These are phyloP conservation scores for Drosophila lini DNA, from an alignment of 1,140 invertebrate species.

Conservation along the genomic window DNA sequence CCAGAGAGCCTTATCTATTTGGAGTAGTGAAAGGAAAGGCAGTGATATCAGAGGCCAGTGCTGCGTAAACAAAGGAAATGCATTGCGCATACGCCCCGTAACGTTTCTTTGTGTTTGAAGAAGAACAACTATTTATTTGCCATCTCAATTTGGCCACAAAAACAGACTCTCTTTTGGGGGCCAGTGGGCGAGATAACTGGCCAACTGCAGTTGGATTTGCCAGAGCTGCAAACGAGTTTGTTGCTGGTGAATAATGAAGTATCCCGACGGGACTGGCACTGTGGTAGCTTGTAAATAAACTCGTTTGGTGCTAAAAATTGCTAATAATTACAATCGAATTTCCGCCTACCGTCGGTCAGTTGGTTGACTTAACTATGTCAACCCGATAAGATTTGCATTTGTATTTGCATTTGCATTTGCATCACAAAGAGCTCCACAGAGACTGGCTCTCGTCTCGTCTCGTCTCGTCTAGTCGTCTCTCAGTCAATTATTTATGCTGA, in stretches of 20 bases:
- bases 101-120: constrained; percentile 3
- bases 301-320: constrained; percentile 65
- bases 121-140: constrained; percentile 20
- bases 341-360: constrained; percentile 59
- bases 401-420: constrained; percentile 71
- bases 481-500: constrained; percentile 77
- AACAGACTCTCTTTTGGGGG: constrained; percentile 9
- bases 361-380: constrained; percentile 69
- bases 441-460: constrained; percentile 46
- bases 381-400: constrained; percentile 71
- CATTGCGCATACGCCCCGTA: constrained; percentile 44
- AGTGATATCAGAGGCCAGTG: constrained; percentile 22
- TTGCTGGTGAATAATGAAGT: constrained; percentile 25
- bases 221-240: constrained; percentile 47
- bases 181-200: constrained; percentile 44
- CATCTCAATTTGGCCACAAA: constrained; percentile 44
- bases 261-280: not conserved
- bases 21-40: constrained; percentile 12
- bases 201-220: constrained; percentile 44
- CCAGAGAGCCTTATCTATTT: constrained; percentile 37
- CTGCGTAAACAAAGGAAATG: constrained; percentile 36
- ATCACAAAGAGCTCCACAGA: constrained; percentile 52
- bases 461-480: constrained; percentile 48
- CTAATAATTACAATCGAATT: constrained; percentile 67
- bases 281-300: constrained; percentile 51